phyloP scores from a whole-genome alignment of 2,113 vertebrate genomes.

The Podarcis raffonei region DNA sequence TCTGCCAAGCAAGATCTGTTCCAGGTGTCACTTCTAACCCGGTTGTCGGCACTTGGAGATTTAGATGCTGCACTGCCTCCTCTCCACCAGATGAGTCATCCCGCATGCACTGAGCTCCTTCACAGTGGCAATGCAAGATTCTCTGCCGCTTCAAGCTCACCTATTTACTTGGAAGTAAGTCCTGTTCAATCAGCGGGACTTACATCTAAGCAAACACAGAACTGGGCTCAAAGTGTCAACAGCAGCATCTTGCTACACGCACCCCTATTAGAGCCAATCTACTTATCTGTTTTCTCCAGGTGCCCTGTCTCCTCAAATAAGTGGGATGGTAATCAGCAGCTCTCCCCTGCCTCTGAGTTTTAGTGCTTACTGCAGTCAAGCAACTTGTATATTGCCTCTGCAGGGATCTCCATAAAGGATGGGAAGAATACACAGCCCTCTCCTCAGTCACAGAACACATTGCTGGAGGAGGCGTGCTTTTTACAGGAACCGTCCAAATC shows the following conservation, averaged over 20 bases:
- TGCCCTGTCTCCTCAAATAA: background rate
- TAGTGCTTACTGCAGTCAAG: background rate
- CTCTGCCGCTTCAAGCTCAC: background rate
- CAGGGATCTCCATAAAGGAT: background rate
- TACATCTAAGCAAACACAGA: background rate
- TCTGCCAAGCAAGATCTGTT: background rate
- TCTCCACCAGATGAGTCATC: background rate
- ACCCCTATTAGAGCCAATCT: background rate
- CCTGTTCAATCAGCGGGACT: background rate
- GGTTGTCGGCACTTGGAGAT: accelerated
- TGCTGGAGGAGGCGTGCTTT: background rate
- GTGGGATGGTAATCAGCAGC: background rate
- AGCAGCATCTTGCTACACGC: background rate
- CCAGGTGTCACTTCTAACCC: background rate
- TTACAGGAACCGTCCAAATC: background rate
- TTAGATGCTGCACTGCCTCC: background rate
- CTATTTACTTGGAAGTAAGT: background rate
- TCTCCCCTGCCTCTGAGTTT: background rate
- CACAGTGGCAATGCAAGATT: background rate
- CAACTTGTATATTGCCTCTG: background rate
- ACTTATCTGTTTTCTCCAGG: background rate
- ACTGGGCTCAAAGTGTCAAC: background rate
- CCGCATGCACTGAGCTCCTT: background rate
- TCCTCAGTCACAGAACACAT: background rate
- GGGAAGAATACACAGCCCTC: background rate